Evolutionary conservation across 1,140 invertebrate genomes (phyloP).

Genomic region (Alviniconcha marisindica): DNA sequence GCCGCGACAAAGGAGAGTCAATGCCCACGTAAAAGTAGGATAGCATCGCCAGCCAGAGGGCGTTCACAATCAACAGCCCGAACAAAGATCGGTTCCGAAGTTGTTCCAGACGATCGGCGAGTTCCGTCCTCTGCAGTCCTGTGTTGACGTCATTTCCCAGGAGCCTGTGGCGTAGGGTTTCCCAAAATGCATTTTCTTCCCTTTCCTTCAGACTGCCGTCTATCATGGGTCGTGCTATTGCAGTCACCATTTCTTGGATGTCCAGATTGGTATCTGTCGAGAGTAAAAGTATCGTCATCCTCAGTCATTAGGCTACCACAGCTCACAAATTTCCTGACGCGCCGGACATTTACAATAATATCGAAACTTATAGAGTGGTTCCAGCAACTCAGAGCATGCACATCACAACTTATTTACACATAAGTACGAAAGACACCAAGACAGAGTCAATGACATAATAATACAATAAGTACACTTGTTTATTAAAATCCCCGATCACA

Average conservation of each 20-base stretch:
- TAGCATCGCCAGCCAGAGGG: conserved; percentile 54
- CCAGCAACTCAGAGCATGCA: no score
- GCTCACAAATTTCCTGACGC: background rate
- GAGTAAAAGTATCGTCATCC: background rate
- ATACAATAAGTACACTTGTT: no score
- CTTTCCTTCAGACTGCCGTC: conserved; percentile 45
- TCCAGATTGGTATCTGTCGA: conserved; percentile 33
- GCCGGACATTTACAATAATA: no score
- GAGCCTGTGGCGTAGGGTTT: conserved; percentile 32
- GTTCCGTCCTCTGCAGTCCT: conserved; percentile 49
- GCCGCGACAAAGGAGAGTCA: conserved; percentile 47
- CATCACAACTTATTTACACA: no score
- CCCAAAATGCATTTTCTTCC: conserved; percentile 54
- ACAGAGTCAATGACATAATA: no score
- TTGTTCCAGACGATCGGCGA: conserved; percentile 45
- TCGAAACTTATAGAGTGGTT: no score
- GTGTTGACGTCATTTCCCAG: conserved; percentile 55
- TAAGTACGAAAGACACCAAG: no score
- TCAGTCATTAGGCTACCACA: background rate
- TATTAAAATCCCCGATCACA: no score
- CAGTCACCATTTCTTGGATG: conserved; percentile 37
- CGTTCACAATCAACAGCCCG: conserved; percentile 50
- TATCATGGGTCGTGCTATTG: conserved; percentile 31
- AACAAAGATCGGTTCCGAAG: conserved; percentile 50
- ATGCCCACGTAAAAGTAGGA: conserved; percentile 57